Conservation (phyloP, 2,113 vertebrate species). For the Callipepla squamata region DNA sequence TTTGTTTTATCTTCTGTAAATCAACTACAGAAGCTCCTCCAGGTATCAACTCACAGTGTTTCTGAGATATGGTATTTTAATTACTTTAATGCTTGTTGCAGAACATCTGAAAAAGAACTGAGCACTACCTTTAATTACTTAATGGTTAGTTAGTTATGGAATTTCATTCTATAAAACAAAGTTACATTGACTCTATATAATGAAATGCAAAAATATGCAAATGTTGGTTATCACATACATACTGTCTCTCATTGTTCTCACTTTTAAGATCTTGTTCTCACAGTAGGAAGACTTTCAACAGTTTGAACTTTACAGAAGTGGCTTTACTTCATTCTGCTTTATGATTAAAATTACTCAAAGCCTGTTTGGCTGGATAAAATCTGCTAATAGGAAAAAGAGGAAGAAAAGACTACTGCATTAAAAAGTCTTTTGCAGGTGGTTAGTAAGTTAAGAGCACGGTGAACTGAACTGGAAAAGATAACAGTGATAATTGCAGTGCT, state of each 20-base stretch:
- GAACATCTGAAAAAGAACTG: not conserved
- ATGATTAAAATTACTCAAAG: not conserved
- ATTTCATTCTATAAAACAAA: not conserved
- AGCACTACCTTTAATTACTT: not conserved
- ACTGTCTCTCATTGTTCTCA: not conserved
- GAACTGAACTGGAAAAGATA: conserved; percentile 7
- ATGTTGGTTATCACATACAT: not conserved
- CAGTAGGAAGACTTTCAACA: not conserved
- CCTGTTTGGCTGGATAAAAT: not conserved
- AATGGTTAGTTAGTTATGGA: not conserved
- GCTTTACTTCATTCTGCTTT: not conserved
- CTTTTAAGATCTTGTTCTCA: not conserved
- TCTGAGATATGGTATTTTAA: not conserved
- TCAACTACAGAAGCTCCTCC: not conserved
- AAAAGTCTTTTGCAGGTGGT: not conserved
- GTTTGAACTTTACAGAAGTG: not conserved
- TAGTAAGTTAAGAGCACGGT: not conserved
- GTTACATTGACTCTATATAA: not conserved
- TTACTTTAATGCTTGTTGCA: not conserved
- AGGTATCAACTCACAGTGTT: not conserved
- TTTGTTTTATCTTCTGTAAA: not conserved
- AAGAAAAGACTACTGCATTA: not conserved
- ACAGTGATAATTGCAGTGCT: not conserved
- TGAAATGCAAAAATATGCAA: not conserved
- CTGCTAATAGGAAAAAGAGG: not conserved